These are phyloP conservation scores for Rhagonycha lutea DNA, from an alignment of 2,888 invertebrate species.

Conservation along the genomic window DNA sequence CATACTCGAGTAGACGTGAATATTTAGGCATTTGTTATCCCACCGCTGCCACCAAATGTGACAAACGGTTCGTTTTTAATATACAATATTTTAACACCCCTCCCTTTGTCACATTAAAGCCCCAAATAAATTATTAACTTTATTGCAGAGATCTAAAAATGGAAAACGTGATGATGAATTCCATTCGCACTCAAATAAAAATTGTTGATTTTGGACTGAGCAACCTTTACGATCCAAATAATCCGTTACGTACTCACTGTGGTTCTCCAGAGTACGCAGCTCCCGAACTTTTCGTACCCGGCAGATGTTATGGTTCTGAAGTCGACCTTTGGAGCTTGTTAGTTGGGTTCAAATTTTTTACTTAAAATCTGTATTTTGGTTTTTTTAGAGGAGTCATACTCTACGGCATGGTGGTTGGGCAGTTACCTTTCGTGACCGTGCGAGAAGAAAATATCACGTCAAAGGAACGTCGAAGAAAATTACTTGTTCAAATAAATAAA, in stretches of 20 bases:
- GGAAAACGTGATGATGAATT: constrained; percentile 78
- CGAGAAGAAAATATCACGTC: constrained; percentile 52
- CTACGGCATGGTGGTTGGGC: constrained; percentile 76
- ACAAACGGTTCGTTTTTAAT: too few relatives aligned
- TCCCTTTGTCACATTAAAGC: too few relatives aligned
- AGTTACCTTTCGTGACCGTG: constrained; percentile 65
- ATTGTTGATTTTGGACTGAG: constrained; percentile 79
- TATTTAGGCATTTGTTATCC: too few relatives aligned
- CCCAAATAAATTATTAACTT: constrained; percentile 29
- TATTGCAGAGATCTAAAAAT: constrained; percentile 72
- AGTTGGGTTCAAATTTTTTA: constrained; percentile 42
- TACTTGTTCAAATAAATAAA: constrained; percentile 68
- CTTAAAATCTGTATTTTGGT: background rate
- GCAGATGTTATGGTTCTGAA: constrained; percentile 73
- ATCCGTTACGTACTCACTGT: constrained; percentile 73
- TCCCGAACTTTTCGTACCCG: constrained; percentile 73
- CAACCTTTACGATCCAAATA: constrained; percentile 64
- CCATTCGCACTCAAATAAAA: constrained; percentile 69
- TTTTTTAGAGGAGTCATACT: constrained; percentile 69
- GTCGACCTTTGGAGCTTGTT: constrained; percentile 81
- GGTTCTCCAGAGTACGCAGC: constrained; percentile 82
- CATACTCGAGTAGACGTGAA: too few relatives aligned
- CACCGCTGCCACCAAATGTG: too few relatives aligned
- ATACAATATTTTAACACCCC: too few relatives aligned
- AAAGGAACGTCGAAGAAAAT: constrained; percentile 62